Evolutionary conservation across 2,797 vertebrate genomes (phyloP), one percentile per base, ranked within the genome.

Genomic region (Podarcis lilfordi): DNA sequence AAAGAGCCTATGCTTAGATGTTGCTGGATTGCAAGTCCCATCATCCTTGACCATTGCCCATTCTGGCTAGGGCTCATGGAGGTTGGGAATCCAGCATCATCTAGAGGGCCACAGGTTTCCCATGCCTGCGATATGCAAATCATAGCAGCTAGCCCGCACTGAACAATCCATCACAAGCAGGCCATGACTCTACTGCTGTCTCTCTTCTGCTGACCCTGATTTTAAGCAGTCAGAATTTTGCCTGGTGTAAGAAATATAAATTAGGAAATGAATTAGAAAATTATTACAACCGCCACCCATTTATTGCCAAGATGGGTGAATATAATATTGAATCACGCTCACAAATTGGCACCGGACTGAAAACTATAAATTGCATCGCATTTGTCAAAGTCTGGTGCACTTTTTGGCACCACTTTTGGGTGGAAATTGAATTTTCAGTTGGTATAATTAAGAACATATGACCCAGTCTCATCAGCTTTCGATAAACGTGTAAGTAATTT

Each of bases 211-310:
- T 7, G 61, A 78, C 17, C 5, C 43, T 61, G 29, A 66, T 17
- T 86, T 68, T 40, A 82, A 84, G 87, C 19, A n/a, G 78, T 40
- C 86, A 50, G 13, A 13, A 15, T 35, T 90, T 80, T 37, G 86
- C 85, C 17, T 82, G 13, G 82, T 45, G 1, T 74, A 80, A 91
- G 45, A 76, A 69, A 8, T 55, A 85, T 27, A 85, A 92, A 76
- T 78, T 84, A 76, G 50, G 84, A 35, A 91, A 91, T 40, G 11
- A 72, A 74, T 86, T 86, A n/a, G 78, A 91, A 89, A 86, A 91
- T 29, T 35, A 80, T 75, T 86, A 84, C 69, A 1, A 1, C 1
- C 43, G 6, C 32, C 84, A 75, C 0, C 11, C 87, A 75, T 59
- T 84, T 82, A 15, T 68, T 82, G 79, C 32, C 75, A 91, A 80